Evolutionary conservation across 2,888 invertebrate genomes (phyloP).

Genomic region (Muscina levida): DNA sequence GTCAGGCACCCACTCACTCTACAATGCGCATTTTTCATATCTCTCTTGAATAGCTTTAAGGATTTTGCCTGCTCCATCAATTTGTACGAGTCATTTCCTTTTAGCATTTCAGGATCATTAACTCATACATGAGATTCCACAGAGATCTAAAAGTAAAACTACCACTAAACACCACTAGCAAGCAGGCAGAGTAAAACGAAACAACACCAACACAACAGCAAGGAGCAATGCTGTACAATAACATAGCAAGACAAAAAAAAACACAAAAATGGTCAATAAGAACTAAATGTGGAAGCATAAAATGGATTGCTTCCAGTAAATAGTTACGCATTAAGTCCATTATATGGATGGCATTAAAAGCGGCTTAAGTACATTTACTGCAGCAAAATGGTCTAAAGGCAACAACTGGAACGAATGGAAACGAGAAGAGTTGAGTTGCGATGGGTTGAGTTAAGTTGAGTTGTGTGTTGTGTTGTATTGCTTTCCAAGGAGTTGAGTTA

Average conservation of each 20-base stretch:
- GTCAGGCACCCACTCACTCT: neutral
- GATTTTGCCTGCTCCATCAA: conserved; percentile 36
- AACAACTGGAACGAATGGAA: conserved; percentile 12
- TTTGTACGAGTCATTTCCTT: conserved; percentile 41
- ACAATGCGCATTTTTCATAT: neutral
- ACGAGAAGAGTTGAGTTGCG: neutral
- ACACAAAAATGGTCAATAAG: conserved; percentile 36
- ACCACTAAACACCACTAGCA: neutral
- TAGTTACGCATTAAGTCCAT: conserved; percentile 55
- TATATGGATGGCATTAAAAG: conserved; percentile 50
- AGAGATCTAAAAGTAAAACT: conserved; percentile 2
- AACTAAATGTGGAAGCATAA: conserved; percentile 46
- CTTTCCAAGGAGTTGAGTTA: neutral
- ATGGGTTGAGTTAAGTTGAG: conserved; percentile 7
- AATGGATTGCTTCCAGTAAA: conserved; percentile 47
- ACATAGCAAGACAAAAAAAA: neutral
- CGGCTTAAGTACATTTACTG: conserved; percentile 46
- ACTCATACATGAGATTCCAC: conserved; percentile 5
- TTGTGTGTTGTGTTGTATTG: conserved; percentile 1
- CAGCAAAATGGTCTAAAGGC: conserved; percentile 1
- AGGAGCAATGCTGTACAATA: conserved; percentile 3
- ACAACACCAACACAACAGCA: neutral
- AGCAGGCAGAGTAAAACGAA: neutral
- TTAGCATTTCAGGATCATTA: conserved; percentile 56
- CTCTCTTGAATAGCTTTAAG: conserved; percentile 26